Base-by-base conservation (phyloP, 1,140 invertebrate genomes). In the Saccostrea glomerata region DNA sequence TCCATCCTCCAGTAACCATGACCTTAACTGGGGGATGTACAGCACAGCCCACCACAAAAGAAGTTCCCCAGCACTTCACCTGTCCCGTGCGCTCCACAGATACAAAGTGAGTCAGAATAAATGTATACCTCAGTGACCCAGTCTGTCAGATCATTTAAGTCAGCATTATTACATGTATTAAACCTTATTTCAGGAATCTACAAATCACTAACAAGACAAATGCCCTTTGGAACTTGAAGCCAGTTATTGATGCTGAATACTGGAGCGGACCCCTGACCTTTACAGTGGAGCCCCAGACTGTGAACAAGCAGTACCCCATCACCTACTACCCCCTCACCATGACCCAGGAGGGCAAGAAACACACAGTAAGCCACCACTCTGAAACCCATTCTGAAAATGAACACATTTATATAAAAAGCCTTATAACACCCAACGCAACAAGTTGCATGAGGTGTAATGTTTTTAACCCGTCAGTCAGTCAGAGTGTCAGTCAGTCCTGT, bases 11-110 rank as follows among this genome's bases (percentile, higher is more conserved):
- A 17, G 89, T 95, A 85, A 92, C 90, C 82, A 92, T 95, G 87
- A 95, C 94, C n/a, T 88, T 95, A 85, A 95, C 94, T 25, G 95
- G 95, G 12, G 93, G 92, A 54, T 95, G 95, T 91, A 92, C 92
- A 40, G 91, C 91, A 17, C 90, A 94, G 23, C 91, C 92, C 36
- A 92, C 94, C 12, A 88, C 92, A 30, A 93, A 93, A 66, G 95
- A 95, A 90, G 90, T 91, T 58, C 70, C 70, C 15, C 92, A 94
- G 82, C n/a, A 93, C 94, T 2, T 89, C 70, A 60, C 47, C 25
- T 30, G 85, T 86, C 15, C 92, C 83, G 95, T 95, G 12, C 90
- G 95, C 23, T 89, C 94, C 47, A 92, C 93, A 63, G 95, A 95
- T 25, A 91, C 90, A 0, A 94, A 94, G 85, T 91, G 92, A 63